Base-by-base conservation (phyloP, 1,140 invertebrate genomes). In the Sycobia sp. region DNA sequence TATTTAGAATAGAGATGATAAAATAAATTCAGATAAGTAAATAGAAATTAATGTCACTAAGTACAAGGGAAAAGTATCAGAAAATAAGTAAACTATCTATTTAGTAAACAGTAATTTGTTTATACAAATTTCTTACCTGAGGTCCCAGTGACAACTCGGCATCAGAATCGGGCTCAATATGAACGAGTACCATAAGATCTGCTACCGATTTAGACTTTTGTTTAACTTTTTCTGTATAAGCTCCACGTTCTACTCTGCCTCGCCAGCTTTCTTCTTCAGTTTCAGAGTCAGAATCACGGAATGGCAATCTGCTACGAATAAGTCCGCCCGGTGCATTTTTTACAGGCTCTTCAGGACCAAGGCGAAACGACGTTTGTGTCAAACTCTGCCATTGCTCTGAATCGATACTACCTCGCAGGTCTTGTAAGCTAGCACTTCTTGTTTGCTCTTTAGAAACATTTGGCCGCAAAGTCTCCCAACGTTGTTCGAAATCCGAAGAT, bases 101-200 rank as follows among this genome's bases (percentile, higher is more conserved):
- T n/a, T n/a, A n/a, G n/a, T n/a, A n/a, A n/a, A n/a, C n/a, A n/a
- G n/a, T 25, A 49, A 36, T 18, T 20, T 3, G 20, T 34, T 20
- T 20, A 3, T 38, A 18, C 3, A 25, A 14, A 10, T 79, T 77
- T 1, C 64, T 54, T 5, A 71, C 68, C 57, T 75, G 78, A 0
- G 75, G 70, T 34, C 76, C 76, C 14, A 85, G 65, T 2, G 84
- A 83, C 20, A 82, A 76, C 60, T 86, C 85, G 3, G 83, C 84
- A 67, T 87, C 86, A 2, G 86, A 85, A 67, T 89, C 87, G 10
- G 84, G 85, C 68, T 90, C 89, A 16, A 90, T 88, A 67, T 89
- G 88, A 3, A 89, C 89, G 11, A 91, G 73, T n/a, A 89, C 82
- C 88, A 91, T 89, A 20, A 90, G 76, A 81, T 90, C 88, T 18